Evolutionary conservation across 2,888 invertebrate species (phyloP).

Genomic region (Clostera curtula): DNA sequence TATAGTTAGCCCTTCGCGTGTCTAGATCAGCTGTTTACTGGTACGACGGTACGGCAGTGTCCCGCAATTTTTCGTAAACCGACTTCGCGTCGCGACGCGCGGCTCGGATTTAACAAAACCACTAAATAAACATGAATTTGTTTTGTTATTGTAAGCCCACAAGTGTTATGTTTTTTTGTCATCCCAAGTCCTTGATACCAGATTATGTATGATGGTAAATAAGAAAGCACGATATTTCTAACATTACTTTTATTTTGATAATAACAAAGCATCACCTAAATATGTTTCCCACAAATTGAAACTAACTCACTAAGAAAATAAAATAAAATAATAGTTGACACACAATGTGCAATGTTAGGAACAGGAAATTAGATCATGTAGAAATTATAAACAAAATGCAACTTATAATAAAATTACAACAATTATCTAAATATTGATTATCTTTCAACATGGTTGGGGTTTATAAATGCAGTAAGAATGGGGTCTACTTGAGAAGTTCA

Average conservation of each 20-base stretch:
- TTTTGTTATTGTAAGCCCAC: too few relatives aligned
- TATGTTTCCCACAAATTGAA: conserved; percentile 34
- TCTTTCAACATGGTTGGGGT: conserved; percentile 19
- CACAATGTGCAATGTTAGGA: conserved; percentile 19
- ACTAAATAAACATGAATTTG: too few relatives aligned
- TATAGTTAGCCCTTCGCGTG: too few relatives aligned
- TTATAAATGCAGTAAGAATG: conserved; percentile 17
- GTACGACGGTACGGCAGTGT: too few relatives aligned
- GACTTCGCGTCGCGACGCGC: too few relatives aligned
- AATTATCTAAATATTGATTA: conserved; percentile 20
- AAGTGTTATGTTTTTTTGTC: too few relatives aligned
- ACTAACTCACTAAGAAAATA: conserved; percentile 28
- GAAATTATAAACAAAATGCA: conserved; percentile 25
- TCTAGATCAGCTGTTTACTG: too few relatives aligned
- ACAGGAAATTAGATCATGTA: conserved; percentile 14
- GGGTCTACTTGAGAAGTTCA: conserved; percentile 11
- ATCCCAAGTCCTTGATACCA: too few relatives aligned
- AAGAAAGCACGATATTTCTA: conserved; percentile 20
- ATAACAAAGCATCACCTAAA: conserved; percentile 60
- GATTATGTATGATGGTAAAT: too few relatives aligned
- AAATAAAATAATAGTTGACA: conserved; percentile 27
- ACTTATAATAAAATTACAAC: conserved; percentile 22
- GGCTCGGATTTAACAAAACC: too few relatives aligned
- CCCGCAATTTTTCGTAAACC: too few relatives aligned
- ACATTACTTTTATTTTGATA: conserved; percentile 52